phyloP scores from a whole-genome alignment of 2,888 invertebrate species.

The Galerucella calmariensis region DNA sequence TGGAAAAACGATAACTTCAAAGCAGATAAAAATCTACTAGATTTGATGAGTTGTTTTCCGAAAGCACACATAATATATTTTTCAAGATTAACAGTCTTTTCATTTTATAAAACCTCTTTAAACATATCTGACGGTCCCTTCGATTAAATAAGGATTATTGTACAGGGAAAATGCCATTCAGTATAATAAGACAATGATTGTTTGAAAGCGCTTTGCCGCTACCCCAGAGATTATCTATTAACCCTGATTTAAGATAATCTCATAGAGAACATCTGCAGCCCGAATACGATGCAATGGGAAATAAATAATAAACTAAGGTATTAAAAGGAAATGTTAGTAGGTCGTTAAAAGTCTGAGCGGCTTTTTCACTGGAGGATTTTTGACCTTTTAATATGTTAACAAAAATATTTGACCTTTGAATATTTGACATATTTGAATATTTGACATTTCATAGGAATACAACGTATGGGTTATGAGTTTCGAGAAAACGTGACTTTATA shows the following conservation, averaged over 20 bases:
- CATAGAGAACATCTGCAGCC: constrained; percentile 27
- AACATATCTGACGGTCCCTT: neutral
- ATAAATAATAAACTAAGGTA: constrained; percentile 1
- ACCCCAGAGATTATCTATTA: constrained; percentile 33
- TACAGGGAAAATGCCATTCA: constrained; percentile 7
- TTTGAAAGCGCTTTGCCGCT: constrained; percentile 29
- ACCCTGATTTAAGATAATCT: constrained; percentile 33
- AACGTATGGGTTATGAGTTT: neutral
- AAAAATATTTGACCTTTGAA: neutral
- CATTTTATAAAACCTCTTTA: neutral
- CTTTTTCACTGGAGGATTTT: neutral
- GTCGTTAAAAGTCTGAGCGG: neutral
- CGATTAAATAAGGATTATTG: neutral
- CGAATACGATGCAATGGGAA: constrained; percentile 2
- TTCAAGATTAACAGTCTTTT: neutral
- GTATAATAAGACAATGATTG: constrained; percentile 25
- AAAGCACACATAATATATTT: neutral
- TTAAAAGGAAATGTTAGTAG: neutral
- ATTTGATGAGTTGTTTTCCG: too few species aligned
- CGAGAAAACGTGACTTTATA: neutral
- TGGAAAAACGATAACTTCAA: neutral
- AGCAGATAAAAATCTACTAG: neutral
- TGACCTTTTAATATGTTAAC: neutral
- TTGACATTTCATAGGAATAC: neutral
- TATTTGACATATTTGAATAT: too few species aligned